phyloP scores from a whole-genome alignment of 2,888 invertebrate genomes.

The Empis livida region DNA sequence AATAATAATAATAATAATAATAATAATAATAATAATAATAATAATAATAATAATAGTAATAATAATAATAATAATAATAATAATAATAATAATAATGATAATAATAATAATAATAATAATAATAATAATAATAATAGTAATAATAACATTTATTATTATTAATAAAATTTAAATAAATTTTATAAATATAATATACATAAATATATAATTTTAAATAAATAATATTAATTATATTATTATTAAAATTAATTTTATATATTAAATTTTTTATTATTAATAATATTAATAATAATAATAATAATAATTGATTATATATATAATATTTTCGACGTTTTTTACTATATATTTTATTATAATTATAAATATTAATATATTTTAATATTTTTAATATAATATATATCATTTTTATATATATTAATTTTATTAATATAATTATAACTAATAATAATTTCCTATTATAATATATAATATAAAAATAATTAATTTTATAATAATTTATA shows the following conservation, averaged over 20 bases:
- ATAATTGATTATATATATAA: no score
- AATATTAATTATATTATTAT: not conserved
- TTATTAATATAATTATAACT: not conserved
- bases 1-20: constrained; percentile 7
- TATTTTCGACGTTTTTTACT: not conserved
- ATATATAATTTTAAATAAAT: not conserved
- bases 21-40: constrained; percentile 2
- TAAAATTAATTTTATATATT: not conserved
- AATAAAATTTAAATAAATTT: no score
- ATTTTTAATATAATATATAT: not conserved
- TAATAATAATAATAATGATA: constrained; percentile 8
- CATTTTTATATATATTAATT: not conserved
- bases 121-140: constrained; percentile 4
- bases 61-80: constrained; percentile 3
- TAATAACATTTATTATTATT: not conserved
- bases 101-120: constrained; percentile 7
- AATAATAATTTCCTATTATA: not conserved
- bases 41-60: not conserved
- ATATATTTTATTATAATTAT: not conserved
- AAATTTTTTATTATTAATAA: not conserved
- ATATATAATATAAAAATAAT: not conserved
- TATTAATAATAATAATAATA: not conserved
- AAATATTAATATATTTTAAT: not conserved
- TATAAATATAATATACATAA: not conserved
- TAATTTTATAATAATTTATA: not conserved